Evolutionary conservation across 1,140 invertebrate genomes (phyloP), one percentile per base, ranked within the genome.

Genomic region (Heterodera carotae): DNA sequence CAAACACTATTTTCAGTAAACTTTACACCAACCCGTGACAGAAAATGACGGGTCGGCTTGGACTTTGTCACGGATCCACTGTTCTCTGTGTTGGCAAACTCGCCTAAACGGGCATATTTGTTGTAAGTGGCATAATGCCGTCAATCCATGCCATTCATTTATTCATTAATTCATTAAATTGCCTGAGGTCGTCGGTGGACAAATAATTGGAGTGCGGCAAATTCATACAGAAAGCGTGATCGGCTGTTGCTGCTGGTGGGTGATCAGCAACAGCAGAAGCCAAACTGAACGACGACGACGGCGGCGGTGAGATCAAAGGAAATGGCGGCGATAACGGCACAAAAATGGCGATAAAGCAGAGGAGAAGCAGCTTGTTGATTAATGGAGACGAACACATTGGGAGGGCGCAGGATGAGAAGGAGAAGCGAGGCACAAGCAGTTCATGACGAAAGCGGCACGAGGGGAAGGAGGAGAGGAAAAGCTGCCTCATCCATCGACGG

Each of bases 151-250:
- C n/a, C n/a, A n/a, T n/a, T n/a, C n/a, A n/a, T n/a, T n/a, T n/a
- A 27, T 10, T 48, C 70, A 76, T 29, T 66, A 75, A 18, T 22
- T 62, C 7, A 48, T 25, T 7, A 0, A 36, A 39, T 43, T 62
- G 53, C 29, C 62, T 39, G 25, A 78, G 33, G 66, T 78, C 74
- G 12, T 76, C 72, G 34, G 72, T 8, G 8, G 77, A 77, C 29
- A 78, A 76, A 67, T 78, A 78, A 27, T 69, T 60, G 25, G 77
- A 78, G 33, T 78, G 77, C 36, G 77, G 67, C 0, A 78, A 64
- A 39, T 78, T 78, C 66, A 67, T 53, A 36, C 77, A 78, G 34
- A 74, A 73, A n/a, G n/a, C n/a, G 36, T 7, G 39, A 64, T 74
- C 53, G 18, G 60, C n/a, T n/a, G 39, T 43, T 12, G 39, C 39